Percentiles rank a stretch among this genome's conserved stretches.
Evolutionary conservation across 2,113 vertebrate genomes (phyloP).

Genomic region (Saccopteryx leptura): DNA sequence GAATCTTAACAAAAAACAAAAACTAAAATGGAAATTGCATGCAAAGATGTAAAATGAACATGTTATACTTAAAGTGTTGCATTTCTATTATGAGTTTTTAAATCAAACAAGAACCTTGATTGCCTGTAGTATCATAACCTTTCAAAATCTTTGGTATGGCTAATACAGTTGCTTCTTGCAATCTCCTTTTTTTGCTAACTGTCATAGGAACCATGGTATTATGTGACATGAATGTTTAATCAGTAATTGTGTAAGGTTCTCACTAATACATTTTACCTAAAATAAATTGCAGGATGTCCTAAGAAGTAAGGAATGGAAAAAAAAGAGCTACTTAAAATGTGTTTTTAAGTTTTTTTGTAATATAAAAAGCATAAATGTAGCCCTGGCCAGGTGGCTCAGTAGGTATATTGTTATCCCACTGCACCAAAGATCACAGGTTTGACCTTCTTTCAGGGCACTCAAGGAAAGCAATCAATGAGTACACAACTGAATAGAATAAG

Average conservation of each 20-base stretch:
- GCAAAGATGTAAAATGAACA: not conserved
- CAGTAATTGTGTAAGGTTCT: not conserved
- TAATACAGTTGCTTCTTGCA: not conserved
- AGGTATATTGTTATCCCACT: too few species aligned
- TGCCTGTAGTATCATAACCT: not conserved
- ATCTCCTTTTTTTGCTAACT: not conserved
- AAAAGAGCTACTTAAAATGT: conserved; percentile 18
- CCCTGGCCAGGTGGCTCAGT: too few species aligned
- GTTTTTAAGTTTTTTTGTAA: not conserved
- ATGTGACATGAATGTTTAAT: not conserved
- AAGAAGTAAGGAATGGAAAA: conserved; percentile 49
- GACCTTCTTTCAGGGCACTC: too few species aligned
- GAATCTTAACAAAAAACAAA: conserved; percentile 39
- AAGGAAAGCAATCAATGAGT: too few species aligned
- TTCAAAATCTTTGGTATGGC: not conserved
- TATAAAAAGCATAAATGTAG: not conserved
- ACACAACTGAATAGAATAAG: too few species aligned
- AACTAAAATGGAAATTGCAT: conserved; percentile 7
- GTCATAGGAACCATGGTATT: not conserved
- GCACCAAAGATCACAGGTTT: too few species aligned
- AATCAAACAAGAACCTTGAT: not conserved
- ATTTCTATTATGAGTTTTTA: conserved; percentile 22
- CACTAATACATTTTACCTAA: not conserved
- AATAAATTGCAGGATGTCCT: conserved; percentile 17
- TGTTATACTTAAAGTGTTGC: not conserved